These are phyloP conservation scores for Porites lobata DNA, from an alignment of 92 coral and sea anemone species.

Conservation along the genomic window DNA sequence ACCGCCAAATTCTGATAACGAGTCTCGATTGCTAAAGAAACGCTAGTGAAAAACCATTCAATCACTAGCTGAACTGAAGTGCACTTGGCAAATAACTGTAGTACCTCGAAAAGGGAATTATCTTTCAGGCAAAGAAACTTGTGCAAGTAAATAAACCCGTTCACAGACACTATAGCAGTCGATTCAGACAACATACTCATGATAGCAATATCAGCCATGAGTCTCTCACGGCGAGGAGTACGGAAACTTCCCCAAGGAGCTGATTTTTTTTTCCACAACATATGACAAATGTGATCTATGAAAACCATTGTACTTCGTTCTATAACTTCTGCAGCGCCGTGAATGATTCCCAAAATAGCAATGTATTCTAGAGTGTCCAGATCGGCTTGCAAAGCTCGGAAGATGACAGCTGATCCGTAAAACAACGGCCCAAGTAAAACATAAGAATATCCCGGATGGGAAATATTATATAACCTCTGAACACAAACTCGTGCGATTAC, in stretches of 20 bases:
- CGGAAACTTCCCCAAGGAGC: slow-evolving; percentile 57
- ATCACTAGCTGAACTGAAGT: background rate
- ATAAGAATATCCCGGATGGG: too few species aligned
- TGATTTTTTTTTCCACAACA: background rate
- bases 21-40: slow-evolving; percentile 43
- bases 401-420: too few species aligned
- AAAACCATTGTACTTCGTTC: background rate
- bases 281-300: background rate
- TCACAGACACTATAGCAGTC: slow-evolving; percentile 19
- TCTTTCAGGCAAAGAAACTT: background rate
- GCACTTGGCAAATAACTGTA: background rate
- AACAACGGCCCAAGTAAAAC: too few species aligned
- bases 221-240: slow-evolving; percentile 52
- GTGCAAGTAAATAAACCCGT: background rate
- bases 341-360: background rate
- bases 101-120: background rate
- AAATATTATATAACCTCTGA: too few species aligned
- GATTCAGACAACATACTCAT: slow-evolving; percentile 52
- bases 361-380: too few species aligned
- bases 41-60: slow-evolving; percentile 48
- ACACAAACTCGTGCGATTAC: too few species aligned
- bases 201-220: slow-evolving; percentile 45
- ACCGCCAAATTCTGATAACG: slow-evolving; percentile 49
- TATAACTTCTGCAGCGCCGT: background rate
- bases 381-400: too few species aligned